These are phyloP conservation scores for Euproctis similis DNA, from an alignment of 2,888 invertebrate genomes.

Conservation along the genomic window DNA sequence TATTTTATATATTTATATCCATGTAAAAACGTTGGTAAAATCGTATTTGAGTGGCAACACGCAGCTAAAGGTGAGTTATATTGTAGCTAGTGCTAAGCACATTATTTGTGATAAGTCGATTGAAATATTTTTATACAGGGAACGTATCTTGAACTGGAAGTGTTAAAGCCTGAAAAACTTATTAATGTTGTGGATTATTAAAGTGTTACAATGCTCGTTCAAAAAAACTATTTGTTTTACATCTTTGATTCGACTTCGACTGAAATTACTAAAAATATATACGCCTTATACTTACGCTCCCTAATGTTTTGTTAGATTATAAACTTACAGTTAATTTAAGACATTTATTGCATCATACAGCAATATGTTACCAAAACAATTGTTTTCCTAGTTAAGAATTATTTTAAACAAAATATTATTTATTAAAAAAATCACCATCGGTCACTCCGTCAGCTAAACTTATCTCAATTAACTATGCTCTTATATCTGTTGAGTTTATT, in stretches of 20 bases:
- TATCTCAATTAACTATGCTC: too few relatives aligned
- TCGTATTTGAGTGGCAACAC: slow-evolving; percentile 1
- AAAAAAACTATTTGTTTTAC: slow-evolving; percentile 10
- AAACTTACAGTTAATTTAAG: background rate
- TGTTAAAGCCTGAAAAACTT: slow-evolving; percentile 9
- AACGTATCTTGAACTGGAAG: slow-evolving; percentile 15
- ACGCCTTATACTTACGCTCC: background rate
- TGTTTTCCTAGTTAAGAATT: too few relatives aligned
- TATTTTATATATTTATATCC: too few relatives aligned
- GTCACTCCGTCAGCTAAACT: too few relatives aligned
- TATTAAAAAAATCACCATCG: too few relatives aligned
- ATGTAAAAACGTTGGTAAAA: background rate
- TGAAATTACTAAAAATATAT: slow-evolving; percentile 3
- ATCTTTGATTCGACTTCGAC: slow-evolving; percentile 4
- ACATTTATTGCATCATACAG: slow-evolving; percentile 5
- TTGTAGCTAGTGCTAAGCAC: slow-evolving; percentile 16
- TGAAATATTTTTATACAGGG: slow-evolving; percentile 26
- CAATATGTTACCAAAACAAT: too few relatives aligned
- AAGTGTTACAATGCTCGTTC: slow-evolving; percentile 13
- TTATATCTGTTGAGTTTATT: too few relatives aligned
- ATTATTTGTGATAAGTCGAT: slow-evolving; percentile 20
- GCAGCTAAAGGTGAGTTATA: slow-evolving; percentile 15
- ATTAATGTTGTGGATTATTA: slow-evolving; percentile 10
- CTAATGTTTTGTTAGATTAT: too few relatives aligned
- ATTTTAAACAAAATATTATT: too few relatives aligned